These are phyloP conservation scores for Leuciscus waleckii DNA, from an alignment of 2,797 vertebrate genomes.

Conservation along the genomic window DNA sequence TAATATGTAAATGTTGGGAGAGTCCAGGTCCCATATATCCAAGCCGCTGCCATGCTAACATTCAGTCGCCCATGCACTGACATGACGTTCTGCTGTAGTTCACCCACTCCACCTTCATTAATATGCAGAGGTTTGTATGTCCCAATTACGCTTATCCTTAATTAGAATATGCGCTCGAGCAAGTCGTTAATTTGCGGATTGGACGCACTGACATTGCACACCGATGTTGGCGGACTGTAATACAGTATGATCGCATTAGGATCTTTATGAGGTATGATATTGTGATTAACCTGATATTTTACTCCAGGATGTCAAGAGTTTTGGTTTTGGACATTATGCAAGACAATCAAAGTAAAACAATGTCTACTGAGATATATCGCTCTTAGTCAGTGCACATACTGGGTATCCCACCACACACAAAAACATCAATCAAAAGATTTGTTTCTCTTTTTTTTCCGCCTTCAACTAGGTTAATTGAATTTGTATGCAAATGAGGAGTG, in stretches of 20 bases:
- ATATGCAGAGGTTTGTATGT: slow-evolving; percentile 59
- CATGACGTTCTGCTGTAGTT: slow-evolving; percentile 28
- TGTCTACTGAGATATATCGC: slow-evolving; percentile 5
- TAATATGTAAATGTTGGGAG: slow-evolving; percentile 78
- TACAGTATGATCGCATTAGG: slow-evolving; percentile 30
- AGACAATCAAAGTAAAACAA: slow-evolving; percentile 43
- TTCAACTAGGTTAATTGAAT: slow-evolving; percentile 82
- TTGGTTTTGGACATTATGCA: slow-evolving; percentile 23
- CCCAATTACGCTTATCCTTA: slow-evolving; percentile 62
- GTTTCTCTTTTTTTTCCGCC: slow-evolving; percentile 61
- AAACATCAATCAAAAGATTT: slow-evolving; percentile 76
- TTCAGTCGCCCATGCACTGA: slow-evolving; percentile 25
- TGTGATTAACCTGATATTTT: slow-evolving; percentile 36
- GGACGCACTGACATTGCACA: slow-evolving; percentile 32
- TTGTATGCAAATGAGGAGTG: slow-evolving; percentile 83
- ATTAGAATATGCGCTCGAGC: slow-evolving; percentile 62
- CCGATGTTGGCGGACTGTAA: slow-evolving; percentile 22
- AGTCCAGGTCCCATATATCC: slow-evolving; percentile 28
- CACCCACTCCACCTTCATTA: slow-evolving; percentile 50
- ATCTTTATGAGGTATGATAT: slow-evolving; percentile 40
- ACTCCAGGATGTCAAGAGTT: slow-evolving; percentile 15
- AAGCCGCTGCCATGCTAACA: slow-evolving; percentile 9
- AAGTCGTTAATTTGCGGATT: slow-evolving; percentile 57
- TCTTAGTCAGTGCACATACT: slow-evolving; percentile 43
- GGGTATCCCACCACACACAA: slow-evolving; percentile 36